Evolutionary conservation across 2,113 vertebrate species (phyloP).

Genomic region (Myiagra hebetior): DNA sequence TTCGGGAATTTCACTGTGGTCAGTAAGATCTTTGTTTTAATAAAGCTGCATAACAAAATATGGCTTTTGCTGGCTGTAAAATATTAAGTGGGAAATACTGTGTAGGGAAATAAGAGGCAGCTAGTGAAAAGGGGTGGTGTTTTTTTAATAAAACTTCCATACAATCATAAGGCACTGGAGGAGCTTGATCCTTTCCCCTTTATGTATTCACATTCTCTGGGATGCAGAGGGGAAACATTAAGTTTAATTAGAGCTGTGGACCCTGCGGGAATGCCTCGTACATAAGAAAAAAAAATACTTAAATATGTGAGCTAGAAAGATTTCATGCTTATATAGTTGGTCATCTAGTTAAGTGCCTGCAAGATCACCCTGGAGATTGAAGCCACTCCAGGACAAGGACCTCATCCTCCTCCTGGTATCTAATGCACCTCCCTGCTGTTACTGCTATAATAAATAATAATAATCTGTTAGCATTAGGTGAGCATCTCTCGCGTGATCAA

Average conservation of each 20-base stretch:
- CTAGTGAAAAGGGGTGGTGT: not conserved
- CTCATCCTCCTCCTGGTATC: slow-evolving; percentile 41
- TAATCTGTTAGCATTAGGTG: slow-evolving; percentile 66
- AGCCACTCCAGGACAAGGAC: slow-evolving; percentile 57
- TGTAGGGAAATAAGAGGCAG: slow-evolving; percentile 13
- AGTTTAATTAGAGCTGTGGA: not conserved
- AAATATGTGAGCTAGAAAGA: not conserved
- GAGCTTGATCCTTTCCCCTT: not conserved
- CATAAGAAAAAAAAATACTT: not conserved
- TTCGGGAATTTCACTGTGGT: not conserved
- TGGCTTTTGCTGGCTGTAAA: slow-evolving; percentile 15
- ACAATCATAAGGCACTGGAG: not conserved
- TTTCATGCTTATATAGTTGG: not conserved
- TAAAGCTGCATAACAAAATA: slow-evolving; percentile 6
- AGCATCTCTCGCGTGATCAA: slow-evolving; percentile 64
- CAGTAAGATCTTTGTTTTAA: slow-evolving; percentile 50
- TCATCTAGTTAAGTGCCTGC: slow-evolving; percentile 45
- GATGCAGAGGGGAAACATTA: not conserved
- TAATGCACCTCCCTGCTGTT: slow-evolving; percentile 56
- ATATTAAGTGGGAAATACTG: slow-evolving; percentile 36
- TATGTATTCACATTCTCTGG: not conserved
- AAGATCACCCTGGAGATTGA: slow-evolving; percentile 54
- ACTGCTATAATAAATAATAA: slow-evolving; percentile 70
- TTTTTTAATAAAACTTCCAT: slow-evolving; percentile 27
- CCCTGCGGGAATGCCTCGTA: not conserved